Conservation (phyloP, 2,113 vertebrate species). For the Chloropsis hardwickii region DNA sequence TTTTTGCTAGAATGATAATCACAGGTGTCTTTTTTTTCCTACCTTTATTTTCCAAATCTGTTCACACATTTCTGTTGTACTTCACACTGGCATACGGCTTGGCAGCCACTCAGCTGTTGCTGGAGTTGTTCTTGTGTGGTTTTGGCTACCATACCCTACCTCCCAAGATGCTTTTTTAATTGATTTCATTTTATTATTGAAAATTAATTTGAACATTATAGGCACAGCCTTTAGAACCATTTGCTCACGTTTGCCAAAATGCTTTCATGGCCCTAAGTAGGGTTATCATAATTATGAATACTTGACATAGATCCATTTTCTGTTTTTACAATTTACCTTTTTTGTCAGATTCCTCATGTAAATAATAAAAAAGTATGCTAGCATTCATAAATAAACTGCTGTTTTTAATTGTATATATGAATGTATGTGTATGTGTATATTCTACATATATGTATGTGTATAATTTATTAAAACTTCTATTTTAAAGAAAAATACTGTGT, state of each 20-base stretch:
- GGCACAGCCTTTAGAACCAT: neutral
- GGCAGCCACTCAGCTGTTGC: conserved; percentile 4
- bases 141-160: neutral
- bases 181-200: neutral
- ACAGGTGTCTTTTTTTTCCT: neutral
- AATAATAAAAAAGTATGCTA: neutral
- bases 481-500: neutral
- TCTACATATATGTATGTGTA: neutral
- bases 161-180: conserved; percentile 15
- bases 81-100: neutral
- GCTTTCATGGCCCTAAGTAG: neutral
- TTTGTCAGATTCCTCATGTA: neutral
- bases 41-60: neutral
- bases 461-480: neutral
- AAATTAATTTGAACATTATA: conserved; percentile 5
- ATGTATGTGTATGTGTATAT: neutral
- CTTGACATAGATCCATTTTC: neutral
- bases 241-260: neutral
- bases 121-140: neutral
- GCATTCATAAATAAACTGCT: neutral
- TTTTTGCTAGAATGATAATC: neutral
- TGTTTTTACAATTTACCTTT: neutral
- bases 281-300: neutral
- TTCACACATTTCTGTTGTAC: conserved; percentile 29
- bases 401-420: neutral